phyloP scores from a whole-genome alignment of 2,888 invertebrate genomes.

The Lycocerus yunnanus region DNA sequence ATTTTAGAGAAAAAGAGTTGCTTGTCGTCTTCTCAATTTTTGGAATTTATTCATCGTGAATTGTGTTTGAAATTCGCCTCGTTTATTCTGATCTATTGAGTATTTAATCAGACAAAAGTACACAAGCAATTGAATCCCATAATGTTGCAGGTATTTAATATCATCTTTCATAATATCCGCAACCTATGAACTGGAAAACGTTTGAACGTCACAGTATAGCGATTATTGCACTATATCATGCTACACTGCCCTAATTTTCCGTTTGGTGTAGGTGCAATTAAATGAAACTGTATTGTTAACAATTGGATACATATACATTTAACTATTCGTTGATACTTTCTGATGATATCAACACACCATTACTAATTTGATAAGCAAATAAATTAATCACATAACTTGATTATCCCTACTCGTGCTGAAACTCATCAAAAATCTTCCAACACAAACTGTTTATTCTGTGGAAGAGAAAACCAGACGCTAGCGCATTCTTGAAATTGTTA shows the following conservation, averaged over 20 bases:
- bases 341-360: neutral
- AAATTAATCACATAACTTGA: neutral
- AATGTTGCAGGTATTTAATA: slow-evolving; percentile 17
- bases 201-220: slow-evolving; percentile 5
- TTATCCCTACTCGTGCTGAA: neutral
- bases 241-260: neutral
- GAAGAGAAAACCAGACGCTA: neutral
- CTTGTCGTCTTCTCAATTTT: neutral
- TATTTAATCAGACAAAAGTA: slow-evolving; percentile 20
- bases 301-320: neutral
- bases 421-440: neutral
- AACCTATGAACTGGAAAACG: slow-evolving; percentile 14
- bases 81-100: slow-evolving; percentile 2
- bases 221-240: slow-evolving; percentile 2
- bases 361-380: neutral
- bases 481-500: neutral
- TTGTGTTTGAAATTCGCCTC: slow-evolving; percentile 8
- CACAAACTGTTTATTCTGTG: neutral
- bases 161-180: slow-evolving; percentile 11
- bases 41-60: neutral
- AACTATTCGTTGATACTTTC: neutral
- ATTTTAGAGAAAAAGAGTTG: too few relatives aligned
- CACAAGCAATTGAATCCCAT: slow-evolving; percentile 17
- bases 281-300: neutral
- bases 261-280: neutral